phyloP scores from a whole-genome alignment of 2,113 vertebrate species.

The Thamnophis sirtalis region DNA sequence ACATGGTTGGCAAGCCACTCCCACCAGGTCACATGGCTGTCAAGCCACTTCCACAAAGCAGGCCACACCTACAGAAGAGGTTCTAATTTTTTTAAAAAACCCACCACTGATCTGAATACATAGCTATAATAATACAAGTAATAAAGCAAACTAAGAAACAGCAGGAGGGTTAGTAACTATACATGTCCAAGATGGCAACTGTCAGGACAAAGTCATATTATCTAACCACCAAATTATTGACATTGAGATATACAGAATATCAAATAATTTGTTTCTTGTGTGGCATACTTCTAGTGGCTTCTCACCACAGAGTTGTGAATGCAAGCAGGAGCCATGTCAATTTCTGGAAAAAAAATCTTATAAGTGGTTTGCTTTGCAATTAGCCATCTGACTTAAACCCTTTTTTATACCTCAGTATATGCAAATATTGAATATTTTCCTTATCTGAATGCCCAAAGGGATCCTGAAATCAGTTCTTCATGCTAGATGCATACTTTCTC shows the following conservation, averaged over 20 bases:
- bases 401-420: neutral
- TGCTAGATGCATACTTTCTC: neutral
- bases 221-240: neutral
- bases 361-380: neutral
- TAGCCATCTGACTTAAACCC: neutral
- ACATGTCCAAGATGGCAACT: neutral
- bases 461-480: neutral
- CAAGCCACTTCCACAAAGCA: no score
- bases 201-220: neutral
- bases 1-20: no score
- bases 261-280: slow-evolving; percentile 45
- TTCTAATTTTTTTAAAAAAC: no score
- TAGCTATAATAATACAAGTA: slow-evolving; percentile 16
- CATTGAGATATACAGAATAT: slow-evolving; percentile 28
- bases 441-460: neutral
- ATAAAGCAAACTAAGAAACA: slow-evolving; percentile 37
- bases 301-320: neutral
- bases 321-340: neutral
- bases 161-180: neutral
- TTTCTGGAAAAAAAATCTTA: neutral
- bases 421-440: neutral
- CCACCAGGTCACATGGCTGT: no score
- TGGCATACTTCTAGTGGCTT: slow-evolving; percentile 55
- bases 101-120: slow-evolving; percentile 45
- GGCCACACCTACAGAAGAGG: no score